These are phyloP conservation scores for Knipowitschia caucasica DNA, from an alignment of 2,797 vertebrate genomes.

Conservation along the genomic window DNA sequence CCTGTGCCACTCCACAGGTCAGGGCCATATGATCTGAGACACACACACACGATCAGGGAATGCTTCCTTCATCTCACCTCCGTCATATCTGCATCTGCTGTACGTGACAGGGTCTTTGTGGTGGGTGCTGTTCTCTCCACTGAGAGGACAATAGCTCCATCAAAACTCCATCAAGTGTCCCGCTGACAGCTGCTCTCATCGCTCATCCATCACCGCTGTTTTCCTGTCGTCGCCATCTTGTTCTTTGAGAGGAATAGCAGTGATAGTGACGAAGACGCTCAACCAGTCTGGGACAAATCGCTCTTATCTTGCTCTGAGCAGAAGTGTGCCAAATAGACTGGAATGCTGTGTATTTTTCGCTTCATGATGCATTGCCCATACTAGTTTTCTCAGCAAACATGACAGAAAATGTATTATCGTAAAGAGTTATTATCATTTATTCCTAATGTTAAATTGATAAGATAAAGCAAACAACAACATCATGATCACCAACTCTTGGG, in stretches of 20 bases:
- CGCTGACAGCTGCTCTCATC: constrained; percentile 37
- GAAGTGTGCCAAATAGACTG: not conserved
- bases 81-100: constrained; percentile 1
- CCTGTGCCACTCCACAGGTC: no score
- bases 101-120: constrained; percentile 7
- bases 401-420: no score
- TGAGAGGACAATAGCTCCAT: constrained; percentile 30
- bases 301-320: constrained; percentile 11
- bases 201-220: constrained; percentile 41
- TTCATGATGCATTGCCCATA: not conserved
- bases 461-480: no score
- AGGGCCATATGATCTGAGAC: no score
- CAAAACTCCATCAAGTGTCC: constrained; percentile 47
- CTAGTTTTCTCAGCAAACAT: no score
- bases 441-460: no score
- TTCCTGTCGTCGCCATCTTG: constrained; percentile 32
- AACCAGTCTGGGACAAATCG: constrained; percentile 2
- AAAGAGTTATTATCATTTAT: no score
- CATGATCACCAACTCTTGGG: no score
- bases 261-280: constrained; percentile 12
- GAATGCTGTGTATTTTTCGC: no score
- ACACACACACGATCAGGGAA: constrained; percentile 41
- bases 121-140: constrained; percentile 17
- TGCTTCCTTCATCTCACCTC: constrained; percentile 2
- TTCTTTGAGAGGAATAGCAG: constrained; percentile 17